Percentiles rank a stretch among this genome's conserved stretches.
Conservation (phyloP, 2,888 invertebrate species). For the Timandra comae region DNA sequence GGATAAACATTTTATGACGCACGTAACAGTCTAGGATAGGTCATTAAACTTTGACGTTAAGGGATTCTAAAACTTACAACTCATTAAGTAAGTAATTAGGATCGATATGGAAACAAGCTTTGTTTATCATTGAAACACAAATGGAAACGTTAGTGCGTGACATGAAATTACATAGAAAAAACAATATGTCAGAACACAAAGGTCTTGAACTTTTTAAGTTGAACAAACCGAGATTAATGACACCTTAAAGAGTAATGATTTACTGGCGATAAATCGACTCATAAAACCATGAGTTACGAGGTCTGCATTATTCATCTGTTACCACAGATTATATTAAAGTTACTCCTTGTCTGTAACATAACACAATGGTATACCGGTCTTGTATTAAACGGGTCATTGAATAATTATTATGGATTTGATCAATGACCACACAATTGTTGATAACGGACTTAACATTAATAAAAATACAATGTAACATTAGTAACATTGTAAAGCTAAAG, state of each 20-base stretch:
- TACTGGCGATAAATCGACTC: constrained; percentile 35
- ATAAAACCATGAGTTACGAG: constrained; percentile 44
- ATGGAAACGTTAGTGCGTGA: constrained; percentile 4
- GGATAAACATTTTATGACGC: too few species aligned
- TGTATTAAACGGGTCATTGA: constrained; percentile 33
- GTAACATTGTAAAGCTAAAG: too few species aligned
- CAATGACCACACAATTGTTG: constrained; percentile 24
- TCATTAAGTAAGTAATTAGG: too few species aligned
- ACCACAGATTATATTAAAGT: constrained; percentile 9
- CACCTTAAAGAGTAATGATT: constrained; percentile 30
- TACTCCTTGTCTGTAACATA: constrained; percentile 13
- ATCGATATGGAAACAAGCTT: too few species aligned
- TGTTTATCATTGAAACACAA: background rate
- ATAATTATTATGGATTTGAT: constrained; percentile 37
- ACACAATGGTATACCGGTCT: constrained; percentile 38
- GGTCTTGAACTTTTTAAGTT: constrained; percentile 27
- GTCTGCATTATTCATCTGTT: constrained; percentile 50
- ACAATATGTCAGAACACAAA: constrained; percentile 8
- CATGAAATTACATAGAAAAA: constrained; percentile 4
- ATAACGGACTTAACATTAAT: constrained; percentile 7
- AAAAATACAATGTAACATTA: too few species aligned
- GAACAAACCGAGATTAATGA: constrained; percentile 25
- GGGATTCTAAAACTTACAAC: too few species aligned
- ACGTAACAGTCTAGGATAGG: too few species aligned
- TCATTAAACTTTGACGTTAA: too few species aligned